A percentile compares a stretch with the other conserved stretches of the same genome.
Conservation (phyloP, 2,797 vertebrate species). For the Molossus alvarezi region DNA sequence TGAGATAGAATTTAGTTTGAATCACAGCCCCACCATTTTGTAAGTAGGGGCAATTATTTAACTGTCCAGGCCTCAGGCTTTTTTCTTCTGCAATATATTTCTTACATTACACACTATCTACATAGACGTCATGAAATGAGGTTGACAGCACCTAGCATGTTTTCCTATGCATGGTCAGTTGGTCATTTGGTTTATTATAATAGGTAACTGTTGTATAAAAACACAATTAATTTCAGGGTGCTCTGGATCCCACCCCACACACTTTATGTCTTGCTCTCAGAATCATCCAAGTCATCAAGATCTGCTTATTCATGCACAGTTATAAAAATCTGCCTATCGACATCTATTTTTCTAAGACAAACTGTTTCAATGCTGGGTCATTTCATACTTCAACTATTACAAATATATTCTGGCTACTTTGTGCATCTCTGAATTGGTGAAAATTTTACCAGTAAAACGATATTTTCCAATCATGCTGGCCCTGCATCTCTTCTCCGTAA, state of each 20-base stretch:
- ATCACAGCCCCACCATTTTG: background rate
- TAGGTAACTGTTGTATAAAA: conserved; percentile 52
- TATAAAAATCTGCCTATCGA: background rate
- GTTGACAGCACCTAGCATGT: background rate
- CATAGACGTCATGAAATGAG: conserved; percentile 6
- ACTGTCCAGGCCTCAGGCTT: background rate
- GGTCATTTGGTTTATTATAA: background rate
- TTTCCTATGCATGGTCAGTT: background rate
- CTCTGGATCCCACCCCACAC: background rate
- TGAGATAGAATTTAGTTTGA: background rate
- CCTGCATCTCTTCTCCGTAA: background rate
- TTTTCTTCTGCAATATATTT: background rate
- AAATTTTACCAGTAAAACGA: background rate
- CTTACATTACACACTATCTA: conserved; percentile 6
- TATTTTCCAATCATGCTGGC: background rate
- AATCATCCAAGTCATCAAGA: background rate
- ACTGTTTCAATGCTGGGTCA: background rate
- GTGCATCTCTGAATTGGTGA: background rate
- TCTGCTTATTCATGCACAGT: background rate
- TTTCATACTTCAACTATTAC: background rate
- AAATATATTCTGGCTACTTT: background rate
- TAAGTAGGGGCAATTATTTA: background rate
- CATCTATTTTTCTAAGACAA: background rate
- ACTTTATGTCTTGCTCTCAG: background rate
- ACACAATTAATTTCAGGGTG: background rate